Evolutionary conservation across 2,888 invertebrate genomes (phyloP).

Genomic region (Hirtodrosophila histrioides): DNA sequence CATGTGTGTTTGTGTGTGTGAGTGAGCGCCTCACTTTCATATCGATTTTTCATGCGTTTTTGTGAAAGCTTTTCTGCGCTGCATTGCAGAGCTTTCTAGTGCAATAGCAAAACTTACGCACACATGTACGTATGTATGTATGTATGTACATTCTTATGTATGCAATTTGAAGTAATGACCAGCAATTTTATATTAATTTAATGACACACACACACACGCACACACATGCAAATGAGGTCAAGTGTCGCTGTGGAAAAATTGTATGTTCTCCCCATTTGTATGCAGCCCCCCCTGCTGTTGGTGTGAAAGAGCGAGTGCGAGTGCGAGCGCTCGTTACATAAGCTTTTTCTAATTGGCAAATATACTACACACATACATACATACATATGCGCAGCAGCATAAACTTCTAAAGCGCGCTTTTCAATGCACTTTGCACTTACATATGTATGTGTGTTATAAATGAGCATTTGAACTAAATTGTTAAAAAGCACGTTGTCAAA

Average conservation of each 20-base stretch:
- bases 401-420: constrained; percentile 40
- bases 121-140: constrained; percentile 6
- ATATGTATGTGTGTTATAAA: constrained; percentile 5
- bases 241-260: constrained; percentile 72
- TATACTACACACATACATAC: constrained; percentile 1
- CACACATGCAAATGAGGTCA: constrained; percentile 77
- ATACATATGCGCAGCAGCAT: constrained; percentile 42
- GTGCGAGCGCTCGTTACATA: constrained; percentile 60
- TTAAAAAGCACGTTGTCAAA: constrained; percentile 46
- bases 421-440: constrained; percentile 11
- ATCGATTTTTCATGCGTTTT: constrained; percentile 71
- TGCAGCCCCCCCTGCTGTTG: constrained; percentile 23
- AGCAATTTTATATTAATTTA: constrained; percentile 63
- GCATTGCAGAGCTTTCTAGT: constrained; percentile 59
- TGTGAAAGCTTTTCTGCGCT: constrained; percentile 62
- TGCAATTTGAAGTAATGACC: constrained; percentile 55
- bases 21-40: constrained; percentile 59
- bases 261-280: constrained; percentile 46
- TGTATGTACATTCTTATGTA: constrained; percentile 2
- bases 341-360: constrained; percentile 62
- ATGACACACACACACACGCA: constrained; percentile 31
- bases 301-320: constrained; percentile 39
- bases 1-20: constrained; percentile 21
- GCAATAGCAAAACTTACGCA: constrained; percentile 27
- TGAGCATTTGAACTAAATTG: constrained; percentile 9